Percentiles rank a stretch among this genome's conserved stretches.
Conservation (phyloP, 2,113 vertebrate genomes). For the Seriola rivoliana region DNA sequence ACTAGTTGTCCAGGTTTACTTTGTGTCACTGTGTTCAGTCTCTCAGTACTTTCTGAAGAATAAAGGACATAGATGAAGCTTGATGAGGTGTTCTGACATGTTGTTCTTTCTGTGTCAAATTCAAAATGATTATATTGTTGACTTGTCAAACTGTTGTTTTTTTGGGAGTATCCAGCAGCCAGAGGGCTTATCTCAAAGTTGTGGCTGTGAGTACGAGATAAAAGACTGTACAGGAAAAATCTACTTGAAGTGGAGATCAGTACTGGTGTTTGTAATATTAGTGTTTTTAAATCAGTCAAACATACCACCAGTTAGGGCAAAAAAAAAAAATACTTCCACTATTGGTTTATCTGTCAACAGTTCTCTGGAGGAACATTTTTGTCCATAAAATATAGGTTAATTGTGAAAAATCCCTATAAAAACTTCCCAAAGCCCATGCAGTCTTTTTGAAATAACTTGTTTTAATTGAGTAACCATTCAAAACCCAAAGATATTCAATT, state of each 20-base stretch:
- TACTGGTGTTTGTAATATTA: too few species aligned
- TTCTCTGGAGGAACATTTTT: too few species aligned
- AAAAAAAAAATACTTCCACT: too few species aligned
- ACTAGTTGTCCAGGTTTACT: not conserved
- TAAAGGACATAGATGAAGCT: not conserved
- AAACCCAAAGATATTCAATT: too few species aligned
- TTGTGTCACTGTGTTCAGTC: not conserved
- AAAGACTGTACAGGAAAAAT: not conserved
- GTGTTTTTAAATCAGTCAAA: not conserved
- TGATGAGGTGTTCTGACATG: too few species aligned
- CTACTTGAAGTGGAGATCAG: not conserved
- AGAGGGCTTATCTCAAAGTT: not conserved
- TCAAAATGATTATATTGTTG: not conserved
- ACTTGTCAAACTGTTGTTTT: not conserved
- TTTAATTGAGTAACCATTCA: too few species aligned
- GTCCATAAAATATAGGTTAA: too few species aligned
- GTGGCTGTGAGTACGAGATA: slow-evolving; percentile 10
- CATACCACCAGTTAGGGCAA: too few species aligned
- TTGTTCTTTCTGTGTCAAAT: not conserved
- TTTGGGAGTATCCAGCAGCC: not conserved
- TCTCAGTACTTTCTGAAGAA: not conserved
- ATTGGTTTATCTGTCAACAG: too few species aligned
- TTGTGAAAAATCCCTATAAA: too few species aligned
- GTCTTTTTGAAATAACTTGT: too few species aligned
- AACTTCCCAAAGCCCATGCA: too few species aligned